Base-by-base conservation (phyloP, 2,797 vertebrate genomes). In the Falco columbarius region DNA sequence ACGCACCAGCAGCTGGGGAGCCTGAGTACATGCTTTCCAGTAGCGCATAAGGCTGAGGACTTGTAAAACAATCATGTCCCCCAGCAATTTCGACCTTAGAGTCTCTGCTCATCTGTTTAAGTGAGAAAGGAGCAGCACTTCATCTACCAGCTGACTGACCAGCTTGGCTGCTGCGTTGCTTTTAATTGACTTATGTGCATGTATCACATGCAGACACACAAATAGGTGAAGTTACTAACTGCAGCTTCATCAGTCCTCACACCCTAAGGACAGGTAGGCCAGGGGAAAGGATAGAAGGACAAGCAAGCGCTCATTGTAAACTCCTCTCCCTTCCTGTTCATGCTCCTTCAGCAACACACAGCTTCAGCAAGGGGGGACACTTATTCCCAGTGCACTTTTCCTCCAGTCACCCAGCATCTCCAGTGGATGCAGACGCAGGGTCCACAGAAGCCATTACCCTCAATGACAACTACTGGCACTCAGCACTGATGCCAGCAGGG, bases 151-250 rank as follows among this genome's bases (percentile, higher is more conserved):
- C 44, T 51, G 42, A 14, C 8, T 34, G n/a, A 4, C 34, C 18
- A 18, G 55, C 24, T 52, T 42, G 30, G 27, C 49, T 71, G 58
- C 71, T 72, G 42, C 34, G 13, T 5, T 14, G 24, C 52, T 38
- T 46, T 75, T 32, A 54, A 14, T 10, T 52, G 38, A 38, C 20
- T n/a, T 54, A 17, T 16, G 29, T 21, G 22, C 38, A 12, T 7
- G 15, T 2, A 9, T 54, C 34, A 14, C 13, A 3, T 7, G 18
- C 15, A 10, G 51, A 14, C 10, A 7, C 3, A n/a, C 4, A 16
- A 4, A 14, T 6, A 27, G 4, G 3, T 5, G 0, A 38, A 76
- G 23, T 5, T 22, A 2, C 20, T 14, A 62, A 61, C n/a, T 0
- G 12, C 15, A 18, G 6, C 32, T 27, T 26, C 20, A 14, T 24